A percentile compares a stretch with the other conserved stretches of the same genome.
These are phyloP conservation scores for Xenus cinereus DNA, from an alignment of 2,113 vertebrate species.

Conservation along the genomic window DNA sequence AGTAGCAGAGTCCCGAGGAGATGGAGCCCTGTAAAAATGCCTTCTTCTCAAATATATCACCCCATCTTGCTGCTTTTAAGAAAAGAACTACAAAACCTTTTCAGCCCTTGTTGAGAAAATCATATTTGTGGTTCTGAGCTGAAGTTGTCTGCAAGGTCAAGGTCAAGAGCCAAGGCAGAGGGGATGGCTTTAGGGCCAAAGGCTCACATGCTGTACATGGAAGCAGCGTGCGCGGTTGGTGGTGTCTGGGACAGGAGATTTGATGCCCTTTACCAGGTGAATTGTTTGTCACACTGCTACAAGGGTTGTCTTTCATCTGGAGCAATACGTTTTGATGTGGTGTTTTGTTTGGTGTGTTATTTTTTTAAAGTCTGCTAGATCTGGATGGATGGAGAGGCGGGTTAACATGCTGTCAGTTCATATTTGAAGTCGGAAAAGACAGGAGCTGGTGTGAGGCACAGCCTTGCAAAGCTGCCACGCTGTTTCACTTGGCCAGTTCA, in stretches of 20 bases:
- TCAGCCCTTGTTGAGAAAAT: background rate
- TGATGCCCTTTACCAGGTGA: slow-evolving; percentile 27
- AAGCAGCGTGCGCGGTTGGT: background rate
- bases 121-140: background rate
- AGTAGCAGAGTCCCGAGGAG: background rate
- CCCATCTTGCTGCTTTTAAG: background rate
- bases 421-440: background rate
- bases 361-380: background rate
- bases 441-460: background rate
- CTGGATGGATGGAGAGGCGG: slow-evolving; percentile 17
- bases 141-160: background rate
- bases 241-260: background rate
- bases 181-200: background rate
- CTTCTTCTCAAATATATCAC: background rate
- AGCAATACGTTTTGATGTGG: slow-evolving; percentile 3
- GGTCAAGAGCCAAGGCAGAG: background rate
- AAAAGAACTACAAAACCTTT: background rate
- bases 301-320: background rate
- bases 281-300: slow-evolving; percentile 22
- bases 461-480: background rate
- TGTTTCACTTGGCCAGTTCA: background rate
- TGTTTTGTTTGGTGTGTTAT: background rate
- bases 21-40: background rate
- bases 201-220: background rate
- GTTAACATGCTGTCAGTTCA: slow-evolving; percentile 15